Evolutionary conservation across 1,140 invertebrate genomes (phyloP), one percentile per base, ranked within the genome.

Genomic region (Drosophila bocki): DNA sequence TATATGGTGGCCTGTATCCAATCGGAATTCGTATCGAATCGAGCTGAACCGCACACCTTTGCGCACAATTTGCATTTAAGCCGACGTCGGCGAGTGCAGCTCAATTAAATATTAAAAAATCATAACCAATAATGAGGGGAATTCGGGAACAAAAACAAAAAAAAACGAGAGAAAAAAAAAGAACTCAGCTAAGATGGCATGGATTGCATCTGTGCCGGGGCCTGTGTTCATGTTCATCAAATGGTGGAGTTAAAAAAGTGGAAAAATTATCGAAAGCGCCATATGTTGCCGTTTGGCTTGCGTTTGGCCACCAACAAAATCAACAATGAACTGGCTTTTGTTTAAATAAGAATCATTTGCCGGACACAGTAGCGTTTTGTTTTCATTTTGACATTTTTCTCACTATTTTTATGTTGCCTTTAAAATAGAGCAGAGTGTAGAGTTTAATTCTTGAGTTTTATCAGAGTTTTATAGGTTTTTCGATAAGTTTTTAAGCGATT

Each of bases 71-170:
- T 80, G 67, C 82, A 79, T 87, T 91, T 91, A 88, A 84, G 85
- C 86, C 62, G 64, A 9, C 54, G 33, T 11, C 50, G 60, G 19
- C 76, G 67, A 71, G 68, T 51, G 77, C 83, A 86, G 63, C 83
- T 87, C 87, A 91, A 91, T 82, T 91, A 87, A 91, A 91, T 91
- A 91, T 87, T 91, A 91, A 91, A 91, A 88, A 85, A 91, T 91
- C 80, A 84, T 87, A 74, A 65, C 71, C 72, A 58, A 88, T 70
- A 79, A 82, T 68, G 68, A 68, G 68, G 62, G 50, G 45, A 47
- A 37, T 35, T 41, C 35, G 58, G 26, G 33, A 15, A 47, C 39
- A 56, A 78, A 75, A 33, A 53, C 2, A 17, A 12, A 13, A 51
- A n/a, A 11, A 50, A 26, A 19, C 19, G 19, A 19, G 22, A 22